A percentile compares a stretch with the other conserved stretches of the same genome.
phyloP scores from a whole-genome alignment of 1,140 invertebrate genomes.

The Notospermus geniculatus region DNA sequence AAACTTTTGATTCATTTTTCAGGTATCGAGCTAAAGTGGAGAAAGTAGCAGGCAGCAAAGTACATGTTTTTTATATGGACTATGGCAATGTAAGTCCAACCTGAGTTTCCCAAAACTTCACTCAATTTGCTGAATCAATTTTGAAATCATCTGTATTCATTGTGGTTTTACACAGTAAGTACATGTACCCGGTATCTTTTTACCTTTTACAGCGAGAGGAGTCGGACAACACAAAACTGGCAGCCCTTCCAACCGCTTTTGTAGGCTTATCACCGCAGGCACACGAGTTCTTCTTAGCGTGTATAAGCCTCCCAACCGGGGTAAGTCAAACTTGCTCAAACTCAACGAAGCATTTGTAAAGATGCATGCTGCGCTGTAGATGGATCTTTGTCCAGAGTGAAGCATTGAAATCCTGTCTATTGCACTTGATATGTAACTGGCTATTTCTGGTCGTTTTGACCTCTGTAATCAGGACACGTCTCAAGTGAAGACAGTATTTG shows the following conservation, averaged over 20 bases:
- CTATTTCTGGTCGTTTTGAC: no score
- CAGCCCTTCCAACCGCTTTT: slow-evolving; percentile 72
- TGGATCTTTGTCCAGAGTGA: no score
- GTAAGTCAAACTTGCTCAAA: no score
- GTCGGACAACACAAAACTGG: slow-evolving; percentile 54
- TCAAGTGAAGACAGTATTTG: no score
- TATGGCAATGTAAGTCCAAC: slow-evolving; percentile 78
- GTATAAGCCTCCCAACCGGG: slow-evolving; percentile 79
- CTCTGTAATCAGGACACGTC: no score
- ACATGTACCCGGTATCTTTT: neutral
- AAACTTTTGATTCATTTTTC: slow-evolving; percentile 11
- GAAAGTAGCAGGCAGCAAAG: slow-evolving; percentile 68
- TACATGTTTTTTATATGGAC: slow-evolving; percentile 84
- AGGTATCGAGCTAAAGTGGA: slow-evolving; percentile 88
- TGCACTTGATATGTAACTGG: no score
- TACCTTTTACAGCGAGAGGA: slow-evolving; percentile 55
- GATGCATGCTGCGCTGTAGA: no score
- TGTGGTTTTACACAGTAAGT: no score
- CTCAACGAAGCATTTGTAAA: no score
- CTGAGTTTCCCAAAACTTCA: slow-evolving; percentile 60
- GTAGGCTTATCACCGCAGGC: slow-evolving; percentile 75
- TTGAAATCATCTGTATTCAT: slow-evolving; percentile 17
- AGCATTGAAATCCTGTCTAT: no score
- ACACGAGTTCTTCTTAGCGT: slow-evolving; percentile 80
- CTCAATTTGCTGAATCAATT: slow-evolving; percentile 62